Conservation (phyloP, 2,888 invertebrate genomes). For the Zhengitettix transpicula region DNA sequence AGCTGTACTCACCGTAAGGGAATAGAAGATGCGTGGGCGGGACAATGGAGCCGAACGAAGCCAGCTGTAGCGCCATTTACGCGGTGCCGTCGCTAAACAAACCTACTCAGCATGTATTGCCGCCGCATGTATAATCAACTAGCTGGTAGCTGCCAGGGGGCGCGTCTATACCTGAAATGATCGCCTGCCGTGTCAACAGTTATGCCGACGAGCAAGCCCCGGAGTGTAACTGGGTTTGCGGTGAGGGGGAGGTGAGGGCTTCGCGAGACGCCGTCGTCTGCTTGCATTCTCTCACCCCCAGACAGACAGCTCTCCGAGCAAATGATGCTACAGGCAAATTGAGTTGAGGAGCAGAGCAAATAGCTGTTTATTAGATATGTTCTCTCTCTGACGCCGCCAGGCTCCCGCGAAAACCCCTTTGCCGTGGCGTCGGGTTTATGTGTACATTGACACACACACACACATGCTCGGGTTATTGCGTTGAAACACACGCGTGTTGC, state of each 20-base stretch:
- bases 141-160: background rate
- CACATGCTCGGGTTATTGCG: too few relatives aligned
- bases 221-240: background rate
- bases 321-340: constrained; percentile 1
- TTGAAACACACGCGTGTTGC: too few relatives aligned
- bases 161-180: background rate
- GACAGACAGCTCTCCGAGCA: background rate
- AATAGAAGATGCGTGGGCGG: too few relatives aligned
- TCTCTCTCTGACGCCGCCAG: background rate
- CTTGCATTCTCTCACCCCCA: background rate
- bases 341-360: background rate
- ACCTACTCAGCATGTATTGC: background rate
- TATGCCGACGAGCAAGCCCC: background rate
- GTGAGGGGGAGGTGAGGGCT: background rate
- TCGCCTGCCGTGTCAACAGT: background rate
- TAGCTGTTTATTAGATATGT: constrained; percentile 1
- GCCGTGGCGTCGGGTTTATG: background rate
- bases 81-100: background rate
- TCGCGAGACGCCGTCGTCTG: background rate
- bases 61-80: too few relatives aligned
- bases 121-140: background rate
- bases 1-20: too few relatives aligned
- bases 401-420: background rate
- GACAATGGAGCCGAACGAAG: too few relatives aligned
- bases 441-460: background rate